Conservation (phyloP, 2,888 invertebrate species). For the Ceramica pisi region DNA sequence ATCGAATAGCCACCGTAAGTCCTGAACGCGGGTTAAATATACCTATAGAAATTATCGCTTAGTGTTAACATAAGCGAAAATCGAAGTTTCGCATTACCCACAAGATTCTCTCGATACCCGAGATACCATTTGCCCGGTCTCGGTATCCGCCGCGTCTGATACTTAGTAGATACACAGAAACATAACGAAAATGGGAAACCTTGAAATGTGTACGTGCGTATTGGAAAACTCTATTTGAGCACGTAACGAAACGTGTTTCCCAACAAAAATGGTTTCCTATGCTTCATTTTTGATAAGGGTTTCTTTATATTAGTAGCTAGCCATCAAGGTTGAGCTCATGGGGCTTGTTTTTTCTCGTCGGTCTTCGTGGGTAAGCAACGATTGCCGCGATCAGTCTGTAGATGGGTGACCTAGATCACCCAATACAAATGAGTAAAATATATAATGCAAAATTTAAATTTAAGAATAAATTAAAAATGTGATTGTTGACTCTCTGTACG, state of each 20-base stretch:
- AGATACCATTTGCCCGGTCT: conserved; percentile 15
- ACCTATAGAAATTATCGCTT: conserved; percentile 24
- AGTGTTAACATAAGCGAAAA: conserved; percentile 43
- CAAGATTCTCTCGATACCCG: conserved; percentile 17
- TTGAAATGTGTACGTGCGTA: conserved; percentile 24
- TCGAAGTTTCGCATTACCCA: conserved; percentile 53
- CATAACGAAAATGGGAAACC: conserved; percentile 19
- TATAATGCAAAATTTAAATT: too few relatives aligned
- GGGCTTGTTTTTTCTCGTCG: too few relatives aligned
- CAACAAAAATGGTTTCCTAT: conserved; percentile 1
- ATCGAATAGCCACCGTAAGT: conserved; percentile 33
- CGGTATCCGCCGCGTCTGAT: not conserved
- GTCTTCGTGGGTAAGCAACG: too few relatives aligned
- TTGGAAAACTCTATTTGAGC: conserved; percentile 7
- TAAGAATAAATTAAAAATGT: too few relatives aligned
- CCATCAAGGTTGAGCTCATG: not conserved
- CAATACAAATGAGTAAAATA: too few relatives aligned
- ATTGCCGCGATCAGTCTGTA: too few relatives aligned
- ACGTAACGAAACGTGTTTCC: conserved; percentile 5
- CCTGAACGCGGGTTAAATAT: conserved; percentile 16
- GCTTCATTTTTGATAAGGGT: not conserved
- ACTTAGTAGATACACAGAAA: conserved; percentile 6
- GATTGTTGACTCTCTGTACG: too few relatives aligned
- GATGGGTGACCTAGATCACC: too few relatives aligned
- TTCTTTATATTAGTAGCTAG: not conserved